Base-by-base conservation (phyloP, 2,888 invertebrate species). In the Apantesis nais region DNA sequence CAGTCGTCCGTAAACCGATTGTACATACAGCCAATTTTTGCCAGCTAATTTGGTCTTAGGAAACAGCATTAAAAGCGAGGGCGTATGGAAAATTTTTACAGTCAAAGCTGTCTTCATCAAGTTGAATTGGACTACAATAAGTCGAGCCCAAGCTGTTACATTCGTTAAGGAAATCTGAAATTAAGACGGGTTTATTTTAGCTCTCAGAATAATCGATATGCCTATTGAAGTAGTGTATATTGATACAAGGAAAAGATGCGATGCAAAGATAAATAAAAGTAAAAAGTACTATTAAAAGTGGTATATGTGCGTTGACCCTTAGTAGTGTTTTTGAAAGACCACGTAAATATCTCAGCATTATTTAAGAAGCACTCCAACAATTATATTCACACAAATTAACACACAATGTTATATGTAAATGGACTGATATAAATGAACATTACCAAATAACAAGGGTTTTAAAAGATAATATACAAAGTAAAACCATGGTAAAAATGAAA, bases 381-480 rank as follows among this genome's bases (percentile, higher is more conserved):
- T 55, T 55, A 55, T 25, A 55, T 55, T 55, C 52, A 55, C 52
- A 55, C 22, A 61, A 61, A 34, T 31, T 61, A 34, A 29, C 22
- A 61, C 61, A 31, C 34, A 22, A 61, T 34, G 61, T 55, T 55
- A 25, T 55, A 55, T 55, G 55, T 25, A 55, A 55, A 55, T 55
- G 25, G 55, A 12, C 9, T 52, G 48, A 52, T 52, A 52, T n/a
- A 52, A 52, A 52, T n/a, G 48, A 52, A 22, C 48, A 52, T 22
- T 52, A 52, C 48, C 7, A 7, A 48, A 48, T 44, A 52, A 52
- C n/a, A 52, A 48, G 22, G 22, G 48, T 48, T 22, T 48, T n/a
- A 22, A 52, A n/a, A 11, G 9, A 52, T 22, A n/a, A 7, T 2
- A 9, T 9, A 8, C 41, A 41, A 22, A 22, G 48, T 48, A 22